Evolutionary conservation across 2,797 vertebrate genomes (phyloP), one percentile per base, ranked within the genome.

Genomic region (Leptodactylus fallax): DNA sequence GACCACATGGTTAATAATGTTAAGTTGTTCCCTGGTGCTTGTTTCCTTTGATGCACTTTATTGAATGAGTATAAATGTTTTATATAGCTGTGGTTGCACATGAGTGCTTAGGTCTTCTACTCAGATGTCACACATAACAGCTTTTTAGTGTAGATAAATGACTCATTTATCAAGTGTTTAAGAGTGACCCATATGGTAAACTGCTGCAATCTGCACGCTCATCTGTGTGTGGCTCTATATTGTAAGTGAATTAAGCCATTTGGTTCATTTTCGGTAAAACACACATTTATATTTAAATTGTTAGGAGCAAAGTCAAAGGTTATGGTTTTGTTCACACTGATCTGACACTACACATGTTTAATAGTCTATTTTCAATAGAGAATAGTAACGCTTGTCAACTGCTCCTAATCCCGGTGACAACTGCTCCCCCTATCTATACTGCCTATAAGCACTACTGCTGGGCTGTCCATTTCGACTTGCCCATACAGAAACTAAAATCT

Each of bases 71-170:
- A 86, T 86, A 89, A 89, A 89, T 89, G 81, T 89, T 86, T 86
- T 89, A 86, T 89, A 89, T 86, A 86, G 88, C 86, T 71, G 74
- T 79, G 80, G 88, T 72, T 86, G 88, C 84, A 86, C 84, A 89
- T 89, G 84, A 78, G 79, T 89, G 88, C 88, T 79, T 89, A 86
- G 88, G 88, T 89, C 88, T 72, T 79, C 49, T 89, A 74, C 88
- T 86, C 36, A 83, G 79, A 89, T 89, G 87, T 89, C 87, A 89
- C 80, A 86, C 79, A 83, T 89, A 89, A 89, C 81, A 86, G 88
- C 84, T 86, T 89, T 89, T 89, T 89, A 89, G 88, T 89, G 88
- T 89, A 89, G 88, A 89, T 89, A 89, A 89, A 89, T 89, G 79
- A 76, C 84, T 79, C 79, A 89, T 89, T 89, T 89, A 89, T 89